Base-by-base conservation (phyloP, 2,113 vertebrate species). In the Mormyrus iriodes region DNA sequence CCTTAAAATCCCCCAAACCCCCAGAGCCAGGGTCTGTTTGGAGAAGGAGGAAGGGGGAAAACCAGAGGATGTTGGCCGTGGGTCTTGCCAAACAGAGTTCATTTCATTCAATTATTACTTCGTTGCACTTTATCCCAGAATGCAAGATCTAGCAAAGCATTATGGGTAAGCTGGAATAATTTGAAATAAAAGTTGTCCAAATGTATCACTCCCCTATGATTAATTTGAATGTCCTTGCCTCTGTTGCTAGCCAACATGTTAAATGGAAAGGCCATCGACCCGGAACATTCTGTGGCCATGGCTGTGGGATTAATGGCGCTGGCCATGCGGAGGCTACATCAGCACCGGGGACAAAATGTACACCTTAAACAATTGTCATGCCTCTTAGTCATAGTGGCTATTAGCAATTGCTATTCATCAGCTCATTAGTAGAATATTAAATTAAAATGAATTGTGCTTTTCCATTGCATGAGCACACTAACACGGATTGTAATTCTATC, bases 351-450 rank as follows among this genome's bases (percentile, higher is more conserved):
- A 44, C n/a, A 21, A 84, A 44, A 21, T 46, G 82, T 84, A 10
- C 82, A 19, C 7, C 19, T 84, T 44, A 24, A 44, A 84, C 82
- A 46, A 84, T 84, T 13, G 73, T 21, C 24, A 82, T 82, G 42
- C 42, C 76, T 9, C 15, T 44, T 82, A 44, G 35, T 82, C 21
- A 84, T 82, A n/a, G 39, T 3, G 39, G 82, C 8, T 44, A 84
- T 84, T 84, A 84, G 82, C 39, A 84, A 84, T 42, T 48, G n/a
- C n/a, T n/a, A n/a, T n/a, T n/a, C n/a, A n/a, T n/a, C n/a, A 46
- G 44, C 21, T 44, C 82, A 21, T 84, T 84, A 46, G 82, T 19
- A n/a, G 82, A 84, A 84, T 7, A 84, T 44, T 44, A 48, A 46
- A 84, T 84, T 44, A 46, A 84, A 48, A 84, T 42, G 21, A 84